phyloP scores from a whole-genome alignment of 2,888 invertebrate species.

The Luperina testacea region DNA sequence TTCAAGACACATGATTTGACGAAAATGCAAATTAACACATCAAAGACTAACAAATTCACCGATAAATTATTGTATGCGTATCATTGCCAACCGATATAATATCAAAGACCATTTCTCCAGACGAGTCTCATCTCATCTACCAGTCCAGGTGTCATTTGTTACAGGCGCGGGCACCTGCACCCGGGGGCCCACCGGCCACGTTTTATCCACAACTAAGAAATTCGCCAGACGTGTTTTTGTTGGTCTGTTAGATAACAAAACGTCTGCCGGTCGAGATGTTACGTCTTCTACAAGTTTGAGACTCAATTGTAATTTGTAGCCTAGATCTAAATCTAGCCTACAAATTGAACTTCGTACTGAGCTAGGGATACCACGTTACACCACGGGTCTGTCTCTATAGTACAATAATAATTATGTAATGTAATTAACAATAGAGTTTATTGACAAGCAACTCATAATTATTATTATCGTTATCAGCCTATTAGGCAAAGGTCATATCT shows the following conservation, averaged over 20 bases:
- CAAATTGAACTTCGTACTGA: not conserved
- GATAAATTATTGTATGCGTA: not conserved
- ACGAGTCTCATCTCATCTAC: not conserved
- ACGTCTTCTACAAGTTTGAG: conserved; percentile 7
- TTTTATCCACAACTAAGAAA: conserved; percentile 40
- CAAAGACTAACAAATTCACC: not conserved
- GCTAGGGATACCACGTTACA: not conserved
- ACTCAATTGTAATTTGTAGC: conserved; percentile 20
- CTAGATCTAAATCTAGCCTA: not conserved
- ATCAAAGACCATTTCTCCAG: conserved; percentile 6
- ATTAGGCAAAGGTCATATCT: no score
- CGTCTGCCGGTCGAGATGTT: conserved; percentile 27
- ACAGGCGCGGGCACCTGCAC: not conserved
- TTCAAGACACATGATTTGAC: not conserved
- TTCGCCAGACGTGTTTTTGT: conserved; percentile 57
- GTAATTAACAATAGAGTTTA: not conserved
- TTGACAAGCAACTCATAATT: not conserved
- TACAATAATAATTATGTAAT: no score
- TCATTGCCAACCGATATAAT: not conserved
- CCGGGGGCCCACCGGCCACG: conserved; percentile 27
- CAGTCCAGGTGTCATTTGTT: not conserved
- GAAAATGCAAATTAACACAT: not conserved
- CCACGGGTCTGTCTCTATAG: no score
- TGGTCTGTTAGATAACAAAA: conserved; percentile 54
- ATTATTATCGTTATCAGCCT: not conserved